Conservation (phyloP, 2,797 vertebrate species). For the Danio choprae region DNA sequence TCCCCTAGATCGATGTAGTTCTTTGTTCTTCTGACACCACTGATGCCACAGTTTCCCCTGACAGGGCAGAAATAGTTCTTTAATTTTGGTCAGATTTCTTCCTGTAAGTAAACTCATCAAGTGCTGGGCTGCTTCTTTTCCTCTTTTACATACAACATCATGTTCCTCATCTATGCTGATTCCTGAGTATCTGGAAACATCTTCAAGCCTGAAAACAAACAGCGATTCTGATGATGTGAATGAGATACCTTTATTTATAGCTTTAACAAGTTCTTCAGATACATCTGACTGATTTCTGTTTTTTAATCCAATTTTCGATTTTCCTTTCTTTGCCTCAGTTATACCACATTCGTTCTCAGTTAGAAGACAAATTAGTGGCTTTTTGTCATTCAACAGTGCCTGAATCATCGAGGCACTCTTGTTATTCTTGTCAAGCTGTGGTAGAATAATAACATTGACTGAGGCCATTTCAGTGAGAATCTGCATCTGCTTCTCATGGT, state of each 20-base stretch:
- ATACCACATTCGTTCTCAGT: constrained; percentile 51
- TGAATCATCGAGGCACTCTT: neutral
- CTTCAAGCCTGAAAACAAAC: constrained; percentile 62
- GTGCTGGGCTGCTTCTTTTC: constrained; percentile 64
- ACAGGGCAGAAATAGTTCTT: constrained; percentile 7
- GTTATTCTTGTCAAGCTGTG: neutral
- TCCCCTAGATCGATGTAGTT: constrained; percentile 70
- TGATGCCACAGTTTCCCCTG: constrained; percentile 17
- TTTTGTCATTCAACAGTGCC: neutral
- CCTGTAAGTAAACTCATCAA: constrained; percentile 22
- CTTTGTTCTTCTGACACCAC: constrained; percentile 68
- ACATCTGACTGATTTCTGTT: constrained; percentile 73
- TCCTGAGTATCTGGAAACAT: constrained; percentile 48
- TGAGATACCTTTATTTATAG: constrained; percentile 56
- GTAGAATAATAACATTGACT: constrained; percentile 7
- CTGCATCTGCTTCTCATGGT: constrained; percentile 62
- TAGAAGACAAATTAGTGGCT: constrained; percentile 72
- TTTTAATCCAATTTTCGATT: constrained; percentile 70
- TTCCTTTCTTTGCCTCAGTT: neutral
- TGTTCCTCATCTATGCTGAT: constrained; percentile 74
- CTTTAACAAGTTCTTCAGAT: constrained; percentile 57
- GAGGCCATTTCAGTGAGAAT: constrained; percentile 72
- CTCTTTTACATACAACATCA: constrained; percentile 55
- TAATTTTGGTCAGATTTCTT: neutral
- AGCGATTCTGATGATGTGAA: neutral